These are phyloP conservation scores for Ispidina picta DNA, from an alignment of 2,797 vertebrate species.

Conservation along the genomic window DNA sequence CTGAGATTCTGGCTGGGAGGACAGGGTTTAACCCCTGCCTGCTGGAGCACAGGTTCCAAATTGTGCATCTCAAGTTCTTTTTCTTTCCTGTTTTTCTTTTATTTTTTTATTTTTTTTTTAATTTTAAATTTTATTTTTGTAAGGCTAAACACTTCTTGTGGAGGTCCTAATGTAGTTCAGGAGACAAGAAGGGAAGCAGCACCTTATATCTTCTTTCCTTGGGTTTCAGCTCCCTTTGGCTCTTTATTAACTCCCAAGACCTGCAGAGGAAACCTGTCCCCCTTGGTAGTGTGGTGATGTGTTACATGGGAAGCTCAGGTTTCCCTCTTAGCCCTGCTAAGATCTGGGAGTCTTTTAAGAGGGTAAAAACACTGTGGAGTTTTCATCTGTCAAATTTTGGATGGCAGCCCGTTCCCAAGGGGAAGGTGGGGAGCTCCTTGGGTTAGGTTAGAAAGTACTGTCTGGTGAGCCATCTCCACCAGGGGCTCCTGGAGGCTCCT, in stretches of 20 bases:
- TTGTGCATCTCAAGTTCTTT: fast-evolving
- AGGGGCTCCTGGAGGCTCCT: not conserved
- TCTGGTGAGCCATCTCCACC: not conserved
- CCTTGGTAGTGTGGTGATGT: not conserved
- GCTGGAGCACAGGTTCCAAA: not conserved
- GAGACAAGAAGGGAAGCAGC: not conserved
- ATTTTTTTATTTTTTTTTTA: not conserved
- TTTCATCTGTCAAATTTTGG: not conserved
- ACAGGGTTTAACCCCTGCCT: not conserved
- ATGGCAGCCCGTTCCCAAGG: not conserved
- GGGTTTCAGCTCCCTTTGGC: not conserved
- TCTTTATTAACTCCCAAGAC: not conserved
- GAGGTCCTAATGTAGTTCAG: not conserved
- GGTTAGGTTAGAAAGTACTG: not conserved
- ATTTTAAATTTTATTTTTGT: not conserved
- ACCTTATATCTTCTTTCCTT: not conserved
- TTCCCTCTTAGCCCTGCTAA: not conserved
- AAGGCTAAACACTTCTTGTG: fast-evolving
- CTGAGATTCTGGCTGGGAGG: not conserved
- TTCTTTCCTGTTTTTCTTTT: fast-evolving
- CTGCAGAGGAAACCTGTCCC: not conserved
- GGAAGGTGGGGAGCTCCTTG: not conserved
- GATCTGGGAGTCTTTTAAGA: not conserved
- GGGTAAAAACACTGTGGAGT: not conserved
- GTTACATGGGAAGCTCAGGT: not conserved